These are phyloP conservation scores for Ephydatia muelleri DNA, from an alignment of 37 sponge, comb jelly and placozoan species.

Conservation along the genomic window DNA sequence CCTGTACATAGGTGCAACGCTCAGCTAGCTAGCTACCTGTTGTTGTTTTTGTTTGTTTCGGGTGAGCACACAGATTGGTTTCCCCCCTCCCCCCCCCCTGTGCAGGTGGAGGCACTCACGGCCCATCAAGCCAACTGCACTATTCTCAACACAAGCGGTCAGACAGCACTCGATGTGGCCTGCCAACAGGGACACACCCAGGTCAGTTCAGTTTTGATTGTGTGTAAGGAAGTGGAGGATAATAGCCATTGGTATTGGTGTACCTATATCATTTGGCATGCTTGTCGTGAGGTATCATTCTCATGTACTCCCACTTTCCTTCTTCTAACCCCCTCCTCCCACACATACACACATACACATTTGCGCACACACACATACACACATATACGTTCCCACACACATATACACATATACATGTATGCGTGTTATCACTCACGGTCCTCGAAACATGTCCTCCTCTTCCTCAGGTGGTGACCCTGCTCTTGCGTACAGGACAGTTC, in stretches of 20 bases:
- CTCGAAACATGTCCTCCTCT: neutral
- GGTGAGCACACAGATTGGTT: neutral
- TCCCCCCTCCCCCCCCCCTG: slow-evolving; percentile 4
- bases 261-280: neutral
- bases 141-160: slow-evolving; percentile 66
- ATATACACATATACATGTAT: neutral
- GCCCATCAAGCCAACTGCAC: slow-evolving; percentile 70
- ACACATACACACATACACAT: neutral
- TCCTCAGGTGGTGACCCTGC: slow-evolving; percentile 62
- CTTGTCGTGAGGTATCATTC: neutral
- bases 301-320: neutral
- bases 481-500: slow-evolving; percentile 82
- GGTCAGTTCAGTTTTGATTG: slow-evolving; percentile 45
- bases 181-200: slow-evolving; percentile 79
- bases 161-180: slow-evolving; percentile 83
- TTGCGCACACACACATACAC: neutral
- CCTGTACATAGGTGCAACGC: slow-evolving; percentile 10
- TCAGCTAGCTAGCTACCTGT: neutral
- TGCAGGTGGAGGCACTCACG: slow-evolving; percentile 73
- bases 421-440: neutral
- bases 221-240: slow-evolving; percentile 21
- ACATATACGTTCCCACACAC: neutral
- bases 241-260: slow-evolving; percentile 10
- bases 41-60: neutral
- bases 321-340: neutral